Evolutionary conservation across 2,113 vertebrate species (phyloP).

Genomic region (Rhea pennata): DNA sequence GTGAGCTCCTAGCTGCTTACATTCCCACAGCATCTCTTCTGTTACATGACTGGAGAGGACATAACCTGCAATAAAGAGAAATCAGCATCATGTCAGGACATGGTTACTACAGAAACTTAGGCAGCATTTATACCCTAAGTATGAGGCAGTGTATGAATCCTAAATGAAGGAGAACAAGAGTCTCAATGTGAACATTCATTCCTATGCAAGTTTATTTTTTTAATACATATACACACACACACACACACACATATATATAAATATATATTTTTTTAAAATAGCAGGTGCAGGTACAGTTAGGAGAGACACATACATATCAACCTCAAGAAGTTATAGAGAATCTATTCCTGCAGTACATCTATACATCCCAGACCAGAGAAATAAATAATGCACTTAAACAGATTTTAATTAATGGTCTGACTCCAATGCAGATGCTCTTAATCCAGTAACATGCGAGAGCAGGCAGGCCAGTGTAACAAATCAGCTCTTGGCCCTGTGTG

Average conservation of each 20-base stretch:
- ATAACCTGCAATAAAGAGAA: slow-evolving; percentile 85
- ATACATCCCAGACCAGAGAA: not conserved
- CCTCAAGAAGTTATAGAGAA: not conserved
- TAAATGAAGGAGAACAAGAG: not conserved
- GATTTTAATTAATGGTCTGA: slow-evolving; percentile 18
- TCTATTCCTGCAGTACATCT: not conserved
- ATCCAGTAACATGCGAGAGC: slow-evolving; percentile 44
- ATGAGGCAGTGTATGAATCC: not conserved
- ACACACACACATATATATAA: no score
- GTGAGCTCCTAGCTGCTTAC: slow-evolving; percentile 97
- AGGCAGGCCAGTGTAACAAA: slow-evolving; percentile 40
- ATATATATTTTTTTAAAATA: no score
- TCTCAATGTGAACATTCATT: not conserved
- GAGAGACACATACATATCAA: not conserved
- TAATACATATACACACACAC: no score
- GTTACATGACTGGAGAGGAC: slow-evolving; percentile 98
- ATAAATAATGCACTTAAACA: slow-evolving; percentile 35
- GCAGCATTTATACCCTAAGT: not conserved
- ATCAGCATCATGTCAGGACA: not conserved
- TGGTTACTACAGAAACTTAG: not conserved
- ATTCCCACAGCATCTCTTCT: slow-evolving; percentile 99
- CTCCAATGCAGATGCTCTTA: slow-evolving; percentile 56
- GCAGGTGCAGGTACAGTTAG: not conserved
- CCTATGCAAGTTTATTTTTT: not conserved
- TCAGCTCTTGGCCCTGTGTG: slow-evolving; percentile 21